A percentile compares a stretch with the other conserved stretches of the same genome.
phyloP scores from a whole-genome alignment of 2,113 vertebrate genomes.

The Thermophis baileyi region DNA sequence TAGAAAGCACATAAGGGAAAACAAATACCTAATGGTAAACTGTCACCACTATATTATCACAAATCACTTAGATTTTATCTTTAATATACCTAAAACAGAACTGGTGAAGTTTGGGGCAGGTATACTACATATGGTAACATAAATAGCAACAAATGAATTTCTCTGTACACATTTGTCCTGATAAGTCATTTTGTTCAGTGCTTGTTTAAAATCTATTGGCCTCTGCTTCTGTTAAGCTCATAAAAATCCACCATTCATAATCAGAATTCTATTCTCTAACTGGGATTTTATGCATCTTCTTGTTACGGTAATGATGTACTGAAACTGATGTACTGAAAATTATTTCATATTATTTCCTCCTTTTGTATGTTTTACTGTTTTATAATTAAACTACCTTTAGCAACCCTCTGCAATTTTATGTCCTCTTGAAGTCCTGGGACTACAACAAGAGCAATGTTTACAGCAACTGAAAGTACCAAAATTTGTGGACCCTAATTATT shows the following conservation, averaged over 20 bases:
- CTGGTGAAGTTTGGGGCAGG: not conserved
- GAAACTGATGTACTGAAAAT: not conserved
- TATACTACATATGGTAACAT: not conserved
- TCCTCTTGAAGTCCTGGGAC: not conserved
- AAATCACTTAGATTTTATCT: not conserved
- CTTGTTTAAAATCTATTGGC: not conserved
- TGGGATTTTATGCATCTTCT: not conserved
- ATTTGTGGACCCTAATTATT: not conserved
- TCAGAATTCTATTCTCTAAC: not conserved
- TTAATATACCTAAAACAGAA: not conserved
- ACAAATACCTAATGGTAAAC: not conserved
- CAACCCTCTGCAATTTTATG: not conserved
- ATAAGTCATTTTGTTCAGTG: not conserved
- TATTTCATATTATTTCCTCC: not conserved
- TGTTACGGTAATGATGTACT: not conserved
- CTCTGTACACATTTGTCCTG: not conserved
- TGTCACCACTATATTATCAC: not conserved
- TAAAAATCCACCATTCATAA: not conserved
- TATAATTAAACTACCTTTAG: not conserved
- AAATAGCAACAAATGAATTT: not conserved
- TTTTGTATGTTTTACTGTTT: not conserved
- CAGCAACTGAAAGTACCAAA: not conserved
- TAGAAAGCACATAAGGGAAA: not conserved
- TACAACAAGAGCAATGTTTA: not conserved
- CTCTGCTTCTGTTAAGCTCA: not conserved